Evolutionary conservation across 2,113 vertebrate genomes (phyloP).

Genomic region (Cyprinodon tularosa): DNA sequence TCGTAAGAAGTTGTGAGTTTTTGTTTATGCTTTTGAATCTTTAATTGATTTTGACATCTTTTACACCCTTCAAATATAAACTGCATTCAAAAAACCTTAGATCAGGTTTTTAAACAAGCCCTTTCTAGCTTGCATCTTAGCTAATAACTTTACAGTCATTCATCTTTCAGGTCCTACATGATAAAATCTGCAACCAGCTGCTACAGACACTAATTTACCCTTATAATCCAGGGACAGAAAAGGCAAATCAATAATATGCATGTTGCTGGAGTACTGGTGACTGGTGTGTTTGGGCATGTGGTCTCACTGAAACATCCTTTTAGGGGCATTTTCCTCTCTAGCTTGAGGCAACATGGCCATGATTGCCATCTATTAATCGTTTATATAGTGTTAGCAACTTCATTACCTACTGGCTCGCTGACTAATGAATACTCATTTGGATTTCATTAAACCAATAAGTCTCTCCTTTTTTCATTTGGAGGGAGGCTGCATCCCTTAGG

Average conservation of each 20-base stretch:
- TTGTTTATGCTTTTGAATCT: no score
- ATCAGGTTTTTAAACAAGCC: no score
- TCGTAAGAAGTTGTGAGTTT: no score
- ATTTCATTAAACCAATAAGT: no score
- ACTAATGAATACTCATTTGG: no score
- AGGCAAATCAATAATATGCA: background rate
- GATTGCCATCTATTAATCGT: background rate
- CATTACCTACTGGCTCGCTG: background rate
- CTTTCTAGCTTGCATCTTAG: no score
- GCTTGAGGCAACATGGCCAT: background rate
- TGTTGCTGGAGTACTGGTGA: background rate
- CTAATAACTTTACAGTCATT: no score
- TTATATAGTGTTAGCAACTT: background rate
- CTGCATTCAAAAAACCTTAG: background rate
- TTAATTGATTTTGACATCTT: background rate
- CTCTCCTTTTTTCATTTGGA: background rate
- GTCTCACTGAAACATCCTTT: background rate
- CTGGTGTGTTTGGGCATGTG: background rate
- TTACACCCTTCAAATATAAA: background rate
- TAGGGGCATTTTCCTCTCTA: background rate
- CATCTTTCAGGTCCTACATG: no score
- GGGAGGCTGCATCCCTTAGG: background rate
- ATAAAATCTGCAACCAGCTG: background rate
- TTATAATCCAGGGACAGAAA: background rate
- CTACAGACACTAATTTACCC: background rate